Base-by-base conservation (phyloP, 2,113 vertebrate genomes). In the Anolis carolinensis region DNA sequence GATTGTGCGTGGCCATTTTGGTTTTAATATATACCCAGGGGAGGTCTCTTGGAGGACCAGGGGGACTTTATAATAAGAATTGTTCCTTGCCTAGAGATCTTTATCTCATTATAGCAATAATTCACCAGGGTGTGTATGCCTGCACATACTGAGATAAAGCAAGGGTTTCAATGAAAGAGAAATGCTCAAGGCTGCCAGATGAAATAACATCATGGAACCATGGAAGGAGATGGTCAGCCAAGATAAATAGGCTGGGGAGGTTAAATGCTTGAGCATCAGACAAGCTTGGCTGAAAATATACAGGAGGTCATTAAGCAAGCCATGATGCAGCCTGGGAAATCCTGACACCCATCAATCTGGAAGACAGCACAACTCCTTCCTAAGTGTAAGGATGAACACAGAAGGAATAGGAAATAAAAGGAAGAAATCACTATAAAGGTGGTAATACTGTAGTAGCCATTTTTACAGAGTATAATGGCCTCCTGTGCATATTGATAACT, bases 21-120 rank as follows among this genome's bases (percentile, higher is more conserved):
- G 82, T 90, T 90, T 92, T 94, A 90, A 89, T 92, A 91, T 91
- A 93, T 88, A 89, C 89, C 90, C 91, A 83, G 76, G 90, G 93
- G 92, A 93, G 85, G 75, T 78, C 87, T 92, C 77, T 71, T 89
- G 83, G 87, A 78, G 85, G 86, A 93, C 89, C 89, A 84, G 82
- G 87, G 85, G 88, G 92, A 90, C 79, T 93, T 90, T 90, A 89
- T 91, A 92, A 94, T 92, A 92, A 89, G 85, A 91, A 93, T 90
- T 86, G 86, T 89, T 94, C 93, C 91, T 92, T 94, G 91, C 92
- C 91, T 87, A 87, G 89, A 92, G 87, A 94, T 89, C 89, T 92
- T 94, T 91, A 95, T 95, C 93, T 93, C 91, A 83, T 84, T 91
- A 93, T 59, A 89, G 89, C 86, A 92, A 92, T 92, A 90, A 95